Base-by-base conservation (phyloP, 2,797 vertebrate genomes). In the Sandelia bainsii region DNA sequence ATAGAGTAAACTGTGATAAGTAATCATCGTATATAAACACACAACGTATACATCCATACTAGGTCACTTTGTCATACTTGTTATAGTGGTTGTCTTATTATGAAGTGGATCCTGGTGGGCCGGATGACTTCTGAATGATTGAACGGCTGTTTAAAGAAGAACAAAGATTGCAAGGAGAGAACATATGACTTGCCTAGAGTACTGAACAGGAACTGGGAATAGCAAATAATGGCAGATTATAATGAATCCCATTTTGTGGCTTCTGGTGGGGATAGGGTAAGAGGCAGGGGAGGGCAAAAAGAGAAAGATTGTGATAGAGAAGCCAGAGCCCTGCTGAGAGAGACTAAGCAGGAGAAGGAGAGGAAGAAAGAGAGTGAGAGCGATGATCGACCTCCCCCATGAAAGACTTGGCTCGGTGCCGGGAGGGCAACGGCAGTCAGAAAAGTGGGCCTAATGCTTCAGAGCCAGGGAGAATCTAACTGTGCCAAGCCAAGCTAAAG, bases 171-270 rank as follows among this genome's bases (percentile, higher is more conserved):
- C 54, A 76, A 79, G 57, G 61, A 75, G 69, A 80, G 87, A 82
- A 68, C 75, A 63, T 73, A 82, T 77, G 87, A 82, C 72, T 81
- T 66, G 64, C 74, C 83, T 40, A 62, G 79, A 79, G 67, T 62
- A 57, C 76, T 63, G 57, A 63, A 67, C 65, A 80, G 64, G 60
- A 82, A 69, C 69, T 62, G 76, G 81, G 76, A 87, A 82, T 79
- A 62, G 81, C 77, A 85, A 93, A 90, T 89, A 90, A 93, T 90
- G 88, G 80, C 68, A 82, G 85, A 87, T 92, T 89, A 93, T 86
- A 73, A 86, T 67, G 71, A 81, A 88, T 84, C 71, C 85, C 61
- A 67, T 80, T 86, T 63, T 1, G 66, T 77, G 72, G 62, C 75
- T 81, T 83, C 73, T 84, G 77, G 60, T 80, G 81, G 73, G 84